Conservation (phyloP, 1,140 invertebrate genomes). For the Drosophila paulistorum region DNA sequence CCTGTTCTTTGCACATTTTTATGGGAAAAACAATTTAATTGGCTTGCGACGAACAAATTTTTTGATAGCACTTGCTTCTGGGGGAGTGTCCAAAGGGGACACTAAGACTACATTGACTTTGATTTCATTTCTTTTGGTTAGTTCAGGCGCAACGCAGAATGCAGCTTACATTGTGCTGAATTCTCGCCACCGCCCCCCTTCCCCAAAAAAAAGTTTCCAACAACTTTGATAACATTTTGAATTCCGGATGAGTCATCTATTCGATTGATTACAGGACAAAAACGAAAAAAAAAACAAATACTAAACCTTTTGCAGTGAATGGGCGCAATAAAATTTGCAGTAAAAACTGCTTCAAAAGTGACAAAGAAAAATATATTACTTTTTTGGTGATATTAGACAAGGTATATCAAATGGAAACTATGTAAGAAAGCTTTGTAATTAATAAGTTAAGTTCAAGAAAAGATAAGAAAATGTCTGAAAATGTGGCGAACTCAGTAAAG, state of each 20-base stretch:
- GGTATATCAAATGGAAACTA: background rate
- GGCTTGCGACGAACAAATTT: constrained; percentile 55
- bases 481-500: too few relatives aligned
- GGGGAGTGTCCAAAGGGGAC: background rate
- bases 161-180: constrained; percentile 44
- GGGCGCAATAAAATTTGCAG: constrained; percentile 8
- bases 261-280: constrained; percentile 38
- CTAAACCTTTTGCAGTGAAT: background rate
- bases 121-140: constrained; percentile 13
- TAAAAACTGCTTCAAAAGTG: constrained; percentile 2
- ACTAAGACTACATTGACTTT: constrained; percentile 7
- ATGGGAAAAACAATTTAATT: constrained; percentile 77
- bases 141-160: constrained; percentile 3
- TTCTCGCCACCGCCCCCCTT: constrained; percentile 24
- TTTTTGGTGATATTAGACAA: background rate
- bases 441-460: too few relatives aligned
- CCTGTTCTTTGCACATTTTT: constrained; percentile 63
- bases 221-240: constrained; percentile 52
- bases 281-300: constrained; percentile 2
- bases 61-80: background rate
- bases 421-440: too few relatives aligned
- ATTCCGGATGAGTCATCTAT: constrained; percentile 58
- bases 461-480: too few relatives aligned
- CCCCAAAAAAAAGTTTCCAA: constrained; percentile 46
- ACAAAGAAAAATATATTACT: constrained; percentile 3